Evolutionary conservation across 2,113 vertebrate genomes (phyloP).

Genomic region (Tragelaphus buxtoni): DNA sequence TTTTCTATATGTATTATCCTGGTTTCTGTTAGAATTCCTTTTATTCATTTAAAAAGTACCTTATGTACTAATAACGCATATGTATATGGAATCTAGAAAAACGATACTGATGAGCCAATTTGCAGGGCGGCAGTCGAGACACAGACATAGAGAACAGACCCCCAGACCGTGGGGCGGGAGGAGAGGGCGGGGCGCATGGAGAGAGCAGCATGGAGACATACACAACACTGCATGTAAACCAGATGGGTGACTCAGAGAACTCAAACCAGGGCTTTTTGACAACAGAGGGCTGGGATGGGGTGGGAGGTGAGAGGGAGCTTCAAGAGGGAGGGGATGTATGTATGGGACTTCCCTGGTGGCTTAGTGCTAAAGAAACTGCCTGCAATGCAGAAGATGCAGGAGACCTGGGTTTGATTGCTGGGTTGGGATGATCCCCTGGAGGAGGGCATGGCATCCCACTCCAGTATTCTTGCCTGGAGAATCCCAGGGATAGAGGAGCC

Average conservation of each 20-base stretch:
- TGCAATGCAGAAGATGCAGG: not conserved
- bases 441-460: not conserved
- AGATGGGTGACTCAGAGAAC: not conserved
- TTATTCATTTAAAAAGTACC: not conserved
- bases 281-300: not conserved
- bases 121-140: not conserved
- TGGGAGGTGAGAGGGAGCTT: not conserved
- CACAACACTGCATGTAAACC: not conserved
- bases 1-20: not conserved
- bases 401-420: not conserved
- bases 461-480: not conserved
- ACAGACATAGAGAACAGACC: not conserved
- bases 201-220: not conserved
- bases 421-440: not conserved
- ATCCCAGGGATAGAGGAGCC: not conserved
- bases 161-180: fast-evolving
- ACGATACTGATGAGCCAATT: not conserved
- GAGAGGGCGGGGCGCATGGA: not conserved
- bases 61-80: not conserved
- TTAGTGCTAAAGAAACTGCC: not conserved
- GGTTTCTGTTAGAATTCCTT: slow-evolving; percentile 5
- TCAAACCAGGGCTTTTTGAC: not conserved
- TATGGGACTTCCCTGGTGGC: not conserved
- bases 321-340: not conserved
- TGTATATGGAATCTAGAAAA: not conserved